Evolutionary conservation across 2,888 invertebrate genomes (phyloP).

Genomic region (Lochmaea crataegi): DNA sequence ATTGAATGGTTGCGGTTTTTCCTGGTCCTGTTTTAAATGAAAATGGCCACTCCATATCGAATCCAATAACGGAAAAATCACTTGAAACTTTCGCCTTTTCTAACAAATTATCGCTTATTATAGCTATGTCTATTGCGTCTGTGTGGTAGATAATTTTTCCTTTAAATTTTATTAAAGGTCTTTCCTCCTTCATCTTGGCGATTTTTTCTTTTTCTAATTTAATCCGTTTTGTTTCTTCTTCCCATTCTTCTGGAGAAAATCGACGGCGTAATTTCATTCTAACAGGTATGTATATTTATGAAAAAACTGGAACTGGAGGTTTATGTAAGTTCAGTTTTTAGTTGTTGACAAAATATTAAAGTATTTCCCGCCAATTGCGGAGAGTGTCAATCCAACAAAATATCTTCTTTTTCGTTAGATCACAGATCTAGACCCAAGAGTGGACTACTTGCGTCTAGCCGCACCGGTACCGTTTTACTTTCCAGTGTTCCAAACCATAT

Average conservation of each 20-base stretch:
- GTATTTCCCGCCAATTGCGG: not conserved
- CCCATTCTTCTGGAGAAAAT: constrained; percentile 37
- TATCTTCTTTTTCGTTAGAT: not conserved
- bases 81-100: constrained; percentile 57
- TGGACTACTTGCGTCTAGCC: no score
- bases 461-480: no score
- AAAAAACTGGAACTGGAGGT: not conserved
- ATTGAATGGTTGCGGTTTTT: constrained; percentile 72
- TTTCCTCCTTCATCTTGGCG: constrained; percentile 59
- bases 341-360: no score
- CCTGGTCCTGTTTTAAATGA: constrained; percentile 71
- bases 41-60: constrained; percentile 78
- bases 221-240: constrained; percentile 34
- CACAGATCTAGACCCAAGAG: no score
- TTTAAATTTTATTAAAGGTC: constrained; percentile 54
- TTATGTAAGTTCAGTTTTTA: no score
- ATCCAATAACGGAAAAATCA: constrained; percentile 69
- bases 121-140: constrained; percentile 65
- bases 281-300: constrained; percentile 7
- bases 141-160: constrained; percentile 62
- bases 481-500: no score
- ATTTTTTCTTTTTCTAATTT: constrained; percentile 38
- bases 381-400: not conserved
- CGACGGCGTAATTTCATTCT: constrained; percentile 35
- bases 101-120: constrained; percentile 65